Conservation (phyloP, 2,797 vertebrate species). For the Propithecus deckenii region DNA sequence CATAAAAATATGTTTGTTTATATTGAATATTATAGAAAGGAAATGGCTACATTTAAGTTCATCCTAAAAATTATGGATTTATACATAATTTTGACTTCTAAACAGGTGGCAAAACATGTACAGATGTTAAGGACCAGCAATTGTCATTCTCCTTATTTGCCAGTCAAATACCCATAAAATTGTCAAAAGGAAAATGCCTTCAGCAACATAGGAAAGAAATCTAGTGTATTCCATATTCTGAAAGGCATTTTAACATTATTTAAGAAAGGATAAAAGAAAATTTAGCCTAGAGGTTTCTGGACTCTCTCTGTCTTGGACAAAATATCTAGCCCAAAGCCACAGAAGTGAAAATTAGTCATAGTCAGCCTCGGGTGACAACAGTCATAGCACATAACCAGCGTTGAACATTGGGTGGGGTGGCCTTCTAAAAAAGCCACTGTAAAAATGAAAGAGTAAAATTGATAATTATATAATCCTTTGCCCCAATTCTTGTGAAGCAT, state of each 20-base stretch:
- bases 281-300: neutral
- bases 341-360: neutral
- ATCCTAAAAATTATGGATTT: neutral
- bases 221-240: neutral
- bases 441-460: neutral
- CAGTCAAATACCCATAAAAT: constrained; percentile 16
- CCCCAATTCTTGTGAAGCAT: neutral
- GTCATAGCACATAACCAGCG: neutral
- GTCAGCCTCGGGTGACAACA: neutral
- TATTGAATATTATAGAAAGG: neutral
- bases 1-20: neutral
- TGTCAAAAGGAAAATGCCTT: neutral
- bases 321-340: neutral
- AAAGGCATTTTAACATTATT: neutral
- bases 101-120: neutral
- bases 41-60: constrained; percentile 1
- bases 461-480: neutral
- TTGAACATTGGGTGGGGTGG: neutral
- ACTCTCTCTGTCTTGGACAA: neutral
- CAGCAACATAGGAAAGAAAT: neutral
- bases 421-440: neutral
- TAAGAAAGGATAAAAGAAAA: neutral
- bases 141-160: constrained; percentile 10
- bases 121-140: neutral
- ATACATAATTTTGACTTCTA: constrained; percentile 16